phyloP scores from a whole-genome alignment of 2,113 vertebrate genomes.

The Grammomys surdaster region DNA sequence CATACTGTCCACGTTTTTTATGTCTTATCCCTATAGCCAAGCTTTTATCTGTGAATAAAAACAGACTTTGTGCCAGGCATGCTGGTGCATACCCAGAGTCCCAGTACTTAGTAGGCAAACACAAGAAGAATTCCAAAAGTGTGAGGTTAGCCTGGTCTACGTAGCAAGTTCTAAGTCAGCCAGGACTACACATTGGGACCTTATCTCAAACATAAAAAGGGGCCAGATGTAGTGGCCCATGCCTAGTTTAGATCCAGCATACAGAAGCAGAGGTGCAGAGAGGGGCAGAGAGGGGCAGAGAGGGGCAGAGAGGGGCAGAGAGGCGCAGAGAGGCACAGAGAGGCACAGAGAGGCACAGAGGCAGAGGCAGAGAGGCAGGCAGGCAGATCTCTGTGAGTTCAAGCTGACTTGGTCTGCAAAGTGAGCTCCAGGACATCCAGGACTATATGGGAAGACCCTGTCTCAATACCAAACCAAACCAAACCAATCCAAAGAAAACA shows the following conservation, averaged over 20 bases:
- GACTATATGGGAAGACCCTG: not conserved
- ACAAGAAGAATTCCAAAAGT: not conserved
- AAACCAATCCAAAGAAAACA: not conserved
- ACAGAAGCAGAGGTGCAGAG: not conserved
- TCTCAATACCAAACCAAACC: not conserved
- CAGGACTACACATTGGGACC: not conserved
- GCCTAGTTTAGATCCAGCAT: not conserved
- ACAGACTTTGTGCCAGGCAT: not conserved
- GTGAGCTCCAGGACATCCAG: not conserved
- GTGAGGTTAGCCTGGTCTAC: not conserved
- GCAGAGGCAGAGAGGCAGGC: no score
- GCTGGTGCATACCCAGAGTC: not conserved
- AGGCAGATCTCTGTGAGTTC: not conserved
- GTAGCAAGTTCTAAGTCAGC: not conserved
- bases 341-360: no score
- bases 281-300: no score
- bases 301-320: no score
- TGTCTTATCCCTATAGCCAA: not conserved
- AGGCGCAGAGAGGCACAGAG: no score
- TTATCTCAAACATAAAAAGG: not conserved
- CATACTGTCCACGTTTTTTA: not conserved
- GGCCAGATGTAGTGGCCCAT: not conserved
- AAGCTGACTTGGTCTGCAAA: not conserved
- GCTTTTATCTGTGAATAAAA: constrained; percentile 23
- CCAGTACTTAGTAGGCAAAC: not conserved